Percentiles rank a stretch among this genome's conserved stretches.
These are phyloP conservation scores for Nomada goodeniana DNA, from an alignment of 2,888 invertebrate species.

Conservation along the genomic window DNA sequence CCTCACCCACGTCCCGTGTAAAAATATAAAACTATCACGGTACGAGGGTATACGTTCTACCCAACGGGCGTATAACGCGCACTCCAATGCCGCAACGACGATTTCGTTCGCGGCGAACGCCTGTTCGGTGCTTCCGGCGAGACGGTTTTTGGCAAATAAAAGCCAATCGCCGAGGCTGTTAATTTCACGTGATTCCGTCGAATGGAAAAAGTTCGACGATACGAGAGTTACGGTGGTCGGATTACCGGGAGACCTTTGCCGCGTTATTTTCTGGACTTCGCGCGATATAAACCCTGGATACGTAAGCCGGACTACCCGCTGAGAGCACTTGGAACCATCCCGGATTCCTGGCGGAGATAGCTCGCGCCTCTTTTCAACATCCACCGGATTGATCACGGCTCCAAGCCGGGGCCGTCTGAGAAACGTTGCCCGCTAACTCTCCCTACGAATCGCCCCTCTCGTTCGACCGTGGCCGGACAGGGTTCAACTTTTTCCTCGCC, in stretches of 20 bases:
- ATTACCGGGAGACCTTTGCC: slow-evolving; percentile 36
- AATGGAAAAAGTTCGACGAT: slow-evolving; percentile 35
- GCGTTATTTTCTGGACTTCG: slow-evolving; percentile 62
- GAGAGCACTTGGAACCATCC: slow-evolving; percentile 62
- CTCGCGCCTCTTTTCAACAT: slow-evolving; percentile 76
- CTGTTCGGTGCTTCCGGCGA: not conserved
- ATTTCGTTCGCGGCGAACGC: not conserved
- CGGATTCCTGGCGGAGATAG: slow-evolving; percentile 72
- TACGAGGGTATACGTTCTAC: slow-evolving; percentile 1
- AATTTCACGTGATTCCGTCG: slow-evolving; percentile 29
- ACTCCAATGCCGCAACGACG: not conserved
- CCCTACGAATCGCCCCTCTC: slow-evolving; percentile 47
- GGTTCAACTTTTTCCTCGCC: slow-evolving; percentile 54
- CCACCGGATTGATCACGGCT: slow-evolving; percentile 73
- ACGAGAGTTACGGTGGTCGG: slow-evolving; percentile 3
- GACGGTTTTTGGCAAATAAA: not conserved
- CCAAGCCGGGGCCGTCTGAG: slow-evolving; percentile 64
- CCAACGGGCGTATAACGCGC: too few relatives aligned
- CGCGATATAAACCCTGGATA: slow-evolving; percentile 42
- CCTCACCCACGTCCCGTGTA: not conserved
- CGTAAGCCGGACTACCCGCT: slow-evolving; percentile 62
- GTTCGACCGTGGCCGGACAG: slow-evolving; percentile 57
- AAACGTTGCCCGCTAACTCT: slow-evolving; percentile 66
- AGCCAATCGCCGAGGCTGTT: not conserved
- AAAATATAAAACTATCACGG: slow-evolving; percentile 20